These are phyloP conservation scores for Columba guinea DNA, from an alignment of 2,797 vertebrate species.

Conservation along the genomic window DNA sequence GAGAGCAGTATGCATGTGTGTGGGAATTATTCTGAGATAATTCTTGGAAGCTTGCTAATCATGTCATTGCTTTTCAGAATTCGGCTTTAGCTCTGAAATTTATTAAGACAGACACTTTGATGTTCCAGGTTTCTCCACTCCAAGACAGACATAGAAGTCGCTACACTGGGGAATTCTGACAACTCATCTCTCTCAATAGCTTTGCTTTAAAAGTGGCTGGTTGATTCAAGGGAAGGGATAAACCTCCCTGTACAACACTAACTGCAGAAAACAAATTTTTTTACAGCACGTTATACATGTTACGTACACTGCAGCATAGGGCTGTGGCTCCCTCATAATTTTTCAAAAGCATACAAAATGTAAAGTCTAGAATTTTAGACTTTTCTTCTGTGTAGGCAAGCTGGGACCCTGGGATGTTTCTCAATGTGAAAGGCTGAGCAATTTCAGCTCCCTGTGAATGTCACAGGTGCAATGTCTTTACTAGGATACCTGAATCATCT, in stretches of 20 bases:
- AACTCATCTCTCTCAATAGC: background rate
- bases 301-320: background rate
- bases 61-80: conserved; percentile 29
- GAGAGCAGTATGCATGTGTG: background rate
- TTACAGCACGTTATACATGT: background rate
- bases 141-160: background rate
- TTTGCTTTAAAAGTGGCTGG: background rate
- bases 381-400: background rate
- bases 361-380: background rate
- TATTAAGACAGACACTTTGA: conserved; percentile 23
- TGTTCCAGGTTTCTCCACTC: background rate
- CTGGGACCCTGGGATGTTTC: background rate
- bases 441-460: background rate
- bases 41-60: conserved; percentile 51
- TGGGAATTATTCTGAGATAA: conserved; percentile 39
- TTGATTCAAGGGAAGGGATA: background rate
- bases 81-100: conserved; percentile 11
- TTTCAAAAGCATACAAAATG: background rate
- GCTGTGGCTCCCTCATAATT: background rate
- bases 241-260: background rate
- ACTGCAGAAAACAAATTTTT: background rate
- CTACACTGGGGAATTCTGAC: background rate
- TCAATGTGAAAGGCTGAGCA: background rate
- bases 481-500: background rate
- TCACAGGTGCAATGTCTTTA: background rate